Evolutionary conservation across 2,113 vertebrate genomes (phyloP).

Genomic region (Psettodes erumei): DNA sequence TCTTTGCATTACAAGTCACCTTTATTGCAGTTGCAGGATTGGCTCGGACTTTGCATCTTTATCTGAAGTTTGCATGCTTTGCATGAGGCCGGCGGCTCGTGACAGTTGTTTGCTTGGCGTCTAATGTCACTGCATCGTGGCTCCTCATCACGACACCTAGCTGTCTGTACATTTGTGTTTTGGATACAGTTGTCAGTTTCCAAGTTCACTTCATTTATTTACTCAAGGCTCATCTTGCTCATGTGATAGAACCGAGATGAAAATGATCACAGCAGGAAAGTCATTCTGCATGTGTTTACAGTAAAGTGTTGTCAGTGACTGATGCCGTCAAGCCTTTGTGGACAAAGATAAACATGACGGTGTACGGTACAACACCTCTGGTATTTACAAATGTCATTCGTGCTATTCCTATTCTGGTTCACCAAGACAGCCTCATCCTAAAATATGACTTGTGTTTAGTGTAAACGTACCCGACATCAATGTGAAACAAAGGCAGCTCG

Average conservation of each 20-base stretch:
- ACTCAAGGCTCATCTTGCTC: not conserved
- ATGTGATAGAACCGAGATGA: not conserved
- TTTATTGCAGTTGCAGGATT: not conserved
- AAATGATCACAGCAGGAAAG: conserved; percentile 7
- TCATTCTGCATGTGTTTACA: conserved; percentile 7
- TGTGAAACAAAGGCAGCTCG: conserved; percentile 35
- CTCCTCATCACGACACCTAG: conserved; percentile 8
- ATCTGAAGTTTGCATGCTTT: not conserved
- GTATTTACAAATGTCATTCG: conserved; percentile 53
- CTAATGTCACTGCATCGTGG: not conserved
- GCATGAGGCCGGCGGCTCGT: not conserved
- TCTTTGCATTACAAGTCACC: not conserved
- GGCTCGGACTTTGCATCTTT: not conserved
- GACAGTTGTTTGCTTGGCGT: conserved; percentile 21
- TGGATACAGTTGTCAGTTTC: conserved; percentile 1
- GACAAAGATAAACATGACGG: conserved; percentile 13
- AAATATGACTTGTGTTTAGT: conserved; percentile 57
- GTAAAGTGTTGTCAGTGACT: conserved; percentile 24
- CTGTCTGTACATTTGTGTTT: conserved; percentile 24
- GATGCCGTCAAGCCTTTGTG: conserved; percentile 10
- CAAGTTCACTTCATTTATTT: conserved; percentile 12
- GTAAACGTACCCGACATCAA: conserved; percentile 25
- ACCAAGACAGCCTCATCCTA: not conserved
- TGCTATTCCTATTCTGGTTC: conserved; percentile 51
- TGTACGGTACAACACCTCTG: conserved; percentile 25